Percentiles rank a stretch among this genome's conserved stretches.
These are phyloP conservation scores for Riparia riparia DNA, from an alignment of 2,113 vertebrate species.

Conservation along the genomic window DNA sequence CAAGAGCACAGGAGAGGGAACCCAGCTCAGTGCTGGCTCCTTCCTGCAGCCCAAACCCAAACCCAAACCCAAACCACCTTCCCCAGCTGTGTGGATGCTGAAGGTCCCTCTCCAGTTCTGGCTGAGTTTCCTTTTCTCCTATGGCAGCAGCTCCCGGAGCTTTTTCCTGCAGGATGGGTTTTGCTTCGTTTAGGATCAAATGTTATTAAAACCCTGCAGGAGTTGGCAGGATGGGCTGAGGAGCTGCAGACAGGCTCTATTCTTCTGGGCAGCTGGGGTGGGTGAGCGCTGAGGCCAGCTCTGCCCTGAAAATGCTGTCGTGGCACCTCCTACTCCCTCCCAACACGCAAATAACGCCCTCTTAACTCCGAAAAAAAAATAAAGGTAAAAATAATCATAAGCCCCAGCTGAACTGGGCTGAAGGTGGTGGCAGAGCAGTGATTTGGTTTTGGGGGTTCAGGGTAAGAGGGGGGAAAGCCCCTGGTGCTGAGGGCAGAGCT, in stretches of 20 bases:
- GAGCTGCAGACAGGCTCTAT: neutral
- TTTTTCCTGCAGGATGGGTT: neutral
- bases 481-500: neutral
- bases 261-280: neutral
- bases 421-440: neutral
- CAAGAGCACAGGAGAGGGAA: neutral
- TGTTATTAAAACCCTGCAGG: neutral
- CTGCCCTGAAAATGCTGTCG: neutral
- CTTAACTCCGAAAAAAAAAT: neutral
- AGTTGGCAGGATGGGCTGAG: neutral
- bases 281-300: neutral
- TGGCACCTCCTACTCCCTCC: neutral
- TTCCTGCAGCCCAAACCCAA: neutral
- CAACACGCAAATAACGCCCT: neutral
- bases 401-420: neutral
- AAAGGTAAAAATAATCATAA: neutral
- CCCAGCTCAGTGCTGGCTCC: neutral
- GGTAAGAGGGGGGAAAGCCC: neutral
- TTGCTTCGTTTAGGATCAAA: neutral
- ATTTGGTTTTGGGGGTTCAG: neutral
- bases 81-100: no score
- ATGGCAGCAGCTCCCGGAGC: neutral
- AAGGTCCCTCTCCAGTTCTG: neutral
- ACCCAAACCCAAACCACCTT: neutral
- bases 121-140: neutral